These are phyloP conservation scores for Cinclus cinclus DNA, from an alignment of 2,113 vertebrate species.

Conservation along the genomic window DNA sequence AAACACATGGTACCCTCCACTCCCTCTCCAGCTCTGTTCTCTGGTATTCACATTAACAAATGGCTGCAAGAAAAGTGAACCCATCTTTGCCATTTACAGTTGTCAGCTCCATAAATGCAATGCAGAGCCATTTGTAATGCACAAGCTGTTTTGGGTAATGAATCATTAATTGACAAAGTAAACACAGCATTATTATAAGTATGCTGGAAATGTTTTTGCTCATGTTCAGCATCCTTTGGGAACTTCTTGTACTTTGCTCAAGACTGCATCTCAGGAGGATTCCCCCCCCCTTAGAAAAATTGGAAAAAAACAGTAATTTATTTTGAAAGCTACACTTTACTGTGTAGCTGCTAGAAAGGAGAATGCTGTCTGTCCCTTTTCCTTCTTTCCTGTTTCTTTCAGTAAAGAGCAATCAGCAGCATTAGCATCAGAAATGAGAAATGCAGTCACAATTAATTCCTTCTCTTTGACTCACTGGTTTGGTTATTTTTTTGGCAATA, in stretches of 20 bases:
- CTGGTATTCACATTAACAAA: neutral
- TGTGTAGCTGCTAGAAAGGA: neutral
- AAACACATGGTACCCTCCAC: neutral
- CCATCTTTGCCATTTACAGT: neutral
- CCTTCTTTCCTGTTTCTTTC: neutral
- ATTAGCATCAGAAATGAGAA: neutral
- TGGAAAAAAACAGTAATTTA: neutral
- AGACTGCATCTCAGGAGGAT: slow-evolving; percentile 15
- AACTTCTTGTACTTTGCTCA: slow-evolving; percentile 60
- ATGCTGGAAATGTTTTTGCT: slow-evolving; percentile 57
- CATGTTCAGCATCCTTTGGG: slow-evolving; percentile 37
- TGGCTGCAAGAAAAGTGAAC: neutral
- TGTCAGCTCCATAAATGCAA: neutral
- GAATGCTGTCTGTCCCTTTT: neutral
- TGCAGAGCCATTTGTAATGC: neutral
- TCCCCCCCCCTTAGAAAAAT: neutral
- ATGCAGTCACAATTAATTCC: neutral
- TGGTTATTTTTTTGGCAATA: neutral
- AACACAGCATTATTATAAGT: slow-evolving; percentile 49
- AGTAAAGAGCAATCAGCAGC: neutral
- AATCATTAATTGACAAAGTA: slow-evolving; percentile 60
- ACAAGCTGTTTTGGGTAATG: slow-evolving; percentile 22
- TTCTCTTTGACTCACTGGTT: neutral
- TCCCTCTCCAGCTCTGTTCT: neutral
- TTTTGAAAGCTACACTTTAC: slow-evolving; percentile 5